Percentiles rank a stretch among this genome's conserved stretches.
phyloP scores from a whole-genome alignment of 1,140 invertebrate genomes.

The Euura lappo region DNA sequence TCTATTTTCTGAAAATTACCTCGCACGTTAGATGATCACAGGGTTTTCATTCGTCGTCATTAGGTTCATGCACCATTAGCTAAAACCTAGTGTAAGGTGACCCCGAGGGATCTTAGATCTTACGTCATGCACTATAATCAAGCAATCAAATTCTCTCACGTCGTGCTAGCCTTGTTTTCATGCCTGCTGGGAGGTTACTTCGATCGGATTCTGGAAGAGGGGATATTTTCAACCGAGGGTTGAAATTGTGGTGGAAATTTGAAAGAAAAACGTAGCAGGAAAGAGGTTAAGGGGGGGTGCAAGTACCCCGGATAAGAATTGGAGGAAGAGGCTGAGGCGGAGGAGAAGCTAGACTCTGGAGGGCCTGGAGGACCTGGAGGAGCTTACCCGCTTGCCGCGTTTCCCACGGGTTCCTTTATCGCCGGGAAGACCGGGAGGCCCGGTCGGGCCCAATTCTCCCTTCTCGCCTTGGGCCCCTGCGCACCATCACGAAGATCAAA shows the following conservation, averaged over 20 bases:
- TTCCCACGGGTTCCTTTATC: conserved; percentile 82
- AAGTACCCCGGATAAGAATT: not conserved
- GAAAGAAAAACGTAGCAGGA: not conserved
- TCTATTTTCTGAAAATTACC: no score
- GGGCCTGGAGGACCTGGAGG: conserved; percentile 53
- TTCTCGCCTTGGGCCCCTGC: conserved; percentile 79
- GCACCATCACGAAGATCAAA: conserved; percentile 31
- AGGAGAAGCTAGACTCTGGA: not conserved
- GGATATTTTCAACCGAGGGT: conserved; percentile 3
- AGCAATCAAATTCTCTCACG: not conserved
- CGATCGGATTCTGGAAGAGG: not conserved
- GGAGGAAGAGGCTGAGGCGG: not conserved
- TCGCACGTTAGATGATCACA: no score
- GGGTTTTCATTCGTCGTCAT: no score
- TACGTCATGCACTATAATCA: not conserved
- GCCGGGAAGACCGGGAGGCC: conserved; percentile 75
- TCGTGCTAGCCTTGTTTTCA: not conserved
- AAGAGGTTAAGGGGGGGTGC: not conserved
- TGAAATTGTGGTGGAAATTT: not conserved
- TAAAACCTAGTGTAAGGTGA: no score
- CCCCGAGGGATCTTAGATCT: not conserved
- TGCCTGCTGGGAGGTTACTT: not conserved
- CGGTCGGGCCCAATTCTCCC: conserved; percentile 75
- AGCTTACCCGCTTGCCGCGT: conserved; percentile 85
- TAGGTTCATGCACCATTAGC: no score